Evolutionary conservation across 1,140 invertebrate species (phyloP), one percentile per base, ranked within the genome.

Genomic region (Planococcus citri): DNA sequence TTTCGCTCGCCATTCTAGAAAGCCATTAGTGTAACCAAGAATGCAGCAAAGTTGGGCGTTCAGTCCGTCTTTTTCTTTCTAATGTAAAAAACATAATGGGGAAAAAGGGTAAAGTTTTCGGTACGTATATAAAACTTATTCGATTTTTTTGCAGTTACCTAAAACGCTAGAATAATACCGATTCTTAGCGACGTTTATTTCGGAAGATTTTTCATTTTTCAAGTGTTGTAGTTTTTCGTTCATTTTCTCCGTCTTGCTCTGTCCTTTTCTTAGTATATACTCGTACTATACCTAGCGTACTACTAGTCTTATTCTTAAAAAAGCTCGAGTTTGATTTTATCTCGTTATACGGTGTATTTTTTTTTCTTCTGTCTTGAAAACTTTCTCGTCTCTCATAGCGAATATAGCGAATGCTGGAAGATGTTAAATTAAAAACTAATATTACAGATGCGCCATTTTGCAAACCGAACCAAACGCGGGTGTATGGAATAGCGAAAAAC

Each of bases 401-500:
- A 51, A n/a, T n/a, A n/a, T n/a, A n/a, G n/a, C n/a, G n/a, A n/a
- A n/a, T n/a, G n/a, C n/a, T n/a, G n/a, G n/a, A n/a, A n/a, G 41
- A 51, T 51, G 41, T 51, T 14, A 51, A 51, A 51, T 51, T 51
- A 51, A 51, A 51, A 14, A 14, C n/a, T 51, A 17, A 17, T 51
- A 17, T 51, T 51, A 51, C 77, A 90, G 88, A 86, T 80, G 82
- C 84, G 12, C 89, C 89, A 1, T 82, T 88, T 14, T 91, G 89
- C 74, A 82, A 83, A 25, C 79, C 82, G 0, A 83, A 83, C 10
- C 88, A 89, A 74, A 80, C 82, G 27, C 84, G 82, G 69, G 81
- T 85, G 20, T 89, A 87, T 75, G 87, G 89, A n/a, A 87, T 90
- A 1, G 91, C 88, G 0, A 82, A 88, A 57, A 88, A 90, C 57